These are phyloP conservation scores for Cyanoliseus patagonus DNA, from an alignment of 2,113 vertebrate species.

Conservation along the genomic window DNA sequence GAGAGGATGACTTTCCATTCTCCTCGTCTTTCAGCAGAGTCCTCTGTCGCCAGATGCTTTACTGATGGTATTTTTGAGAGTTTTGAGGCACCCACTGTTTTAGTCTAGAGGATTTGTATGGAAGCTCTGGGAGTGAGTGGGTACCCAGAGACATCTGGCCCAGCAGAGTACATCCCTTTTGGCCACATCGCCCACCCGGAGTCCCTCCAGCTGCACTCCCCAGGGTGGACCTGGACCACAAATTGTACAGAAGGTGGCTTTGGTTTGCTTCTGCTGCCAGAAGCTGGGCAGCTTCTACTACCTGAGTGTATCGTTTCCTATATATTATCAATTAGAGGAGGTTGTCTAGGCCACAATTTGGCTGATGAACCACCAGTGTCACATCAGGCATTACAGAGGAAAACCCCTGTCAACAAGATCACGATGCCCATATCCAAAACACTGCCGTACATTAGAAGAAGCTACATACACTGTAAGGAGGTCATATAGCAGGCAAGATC, in stretches of 20 bases:
- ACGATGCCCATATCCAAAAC: not conserved
- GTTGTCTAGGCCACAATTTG: not conserved
- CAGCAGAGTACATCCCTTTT: not conserved
- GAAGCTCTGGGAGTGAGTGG: not conserved
- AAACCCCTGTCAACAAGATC: not conserved
- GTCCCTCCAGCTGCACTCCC: not conserved
- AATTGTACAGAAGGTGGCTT: not conserved
- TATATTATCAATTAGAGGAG: not conserved
- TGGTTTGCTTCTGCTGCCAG: not conserved
- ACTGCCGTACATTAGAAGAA: not conserved
- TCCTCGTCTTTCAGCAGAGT: not conserved
- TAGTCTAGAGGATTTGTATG: not conserved
- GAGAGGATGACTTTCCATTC: not conserved
- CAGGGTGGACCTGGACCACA: accelerated
- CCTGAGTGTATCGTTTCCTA: not conserved
- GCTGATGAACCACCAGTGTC: not conserved
- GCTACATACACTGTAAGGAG: not conserved
- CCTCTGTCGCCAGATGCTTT: not conserved
- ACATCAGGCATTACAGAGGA: not conserved
- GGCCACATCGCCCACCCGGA: not conserved
- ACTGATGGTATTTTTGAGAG: not conserved
- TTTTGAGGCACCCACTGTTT: not conserved
- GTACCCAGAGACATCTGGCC: not conserved
- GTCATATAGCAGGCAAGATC: not conserved
- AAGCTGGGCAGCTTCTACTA: not conserved